Base-by-base conservation (phyloP, 2,797 vertebrate genomes). In the Zenarchopterus dispar region DNA sequence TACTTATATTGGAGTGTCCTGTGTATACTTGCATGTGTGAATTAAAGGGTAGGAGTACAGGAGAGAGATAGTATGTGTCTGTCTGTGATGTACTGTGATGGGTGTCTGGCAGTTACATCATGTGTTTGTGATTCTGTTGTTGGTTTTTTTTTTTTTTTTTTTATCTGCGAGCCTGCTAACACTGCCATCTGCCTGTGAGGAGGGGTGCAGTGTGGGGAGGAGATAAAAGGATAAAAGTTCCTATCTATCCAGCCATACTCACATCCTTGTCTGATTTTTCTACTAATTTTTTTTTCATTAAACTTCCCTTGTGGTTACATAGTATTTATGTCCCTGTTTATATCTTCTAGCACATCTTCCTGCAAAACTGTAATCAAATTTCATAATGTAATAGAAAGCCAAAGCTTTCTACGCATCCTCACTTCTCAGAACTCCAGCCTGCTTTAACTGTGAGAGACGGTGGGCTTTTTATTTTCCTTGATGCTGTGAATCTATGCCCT, bases 141-240 rank as follows among this genome's bases (percentile, higher is more conserved):
- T 58, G 5, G 28, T 6, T 24, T 2, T 24, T 24, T 24, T 24
- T 24, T 24, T 36, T 36, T 10, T 8, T 36, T 36, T 1, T 76
- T 68, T 65, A 65, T 46, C 75, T 60, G 47, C 75, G 55, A 78
- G 78, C 67, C 70, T 86, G 66, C 62, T 77, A 84, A 90, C 86
- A 91, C 80, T 70, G 87, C 91, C 91, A 89, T 87, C 92, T 93
- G 87, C 85, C 87, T 92, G 89, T 75, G 60, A 88, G 89, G 86
- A 90, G 88, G 84, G 67, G 76, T 62, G 70, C 15, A 55, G 52
- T 52, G 55, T 24, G 39, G 39, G 64, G 75, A 49, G 55, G 71
- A 60, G 31, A 78, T 73, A 24, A 60, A 56, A 61, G 44, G 43
- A 46, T 28, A 23, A 48, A 69, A 44, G 55, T 22, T 55, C 63